Percentiles rank a stretch among this genome's conserved stretches.
These are phyloP conservation scores for Odontomachus brunneus DNA, from an alignment of 1,140 invertebrate species.

Conservation along the genomic window DNA sequence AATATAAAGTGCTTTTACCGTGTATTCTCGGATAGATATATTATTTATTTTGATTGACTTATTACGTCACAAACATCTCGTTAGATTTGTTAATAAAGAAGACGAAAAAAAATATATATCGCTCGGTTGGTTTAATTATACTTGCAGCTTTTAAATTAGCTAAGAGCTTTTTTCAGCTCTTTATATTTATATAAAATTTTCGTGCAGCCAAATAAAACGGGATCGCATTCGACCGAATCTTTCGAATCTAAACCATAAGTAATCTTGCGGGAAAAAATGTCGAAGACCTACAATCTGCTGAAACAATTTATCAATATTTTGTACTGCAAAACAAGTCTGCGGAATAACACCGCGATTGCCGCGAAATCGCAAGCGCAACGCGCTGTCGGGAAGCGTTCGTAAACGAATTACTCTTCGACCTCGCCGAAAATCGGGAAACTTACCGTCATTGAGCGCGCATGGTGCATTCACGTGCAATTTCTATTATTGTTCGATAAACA, in stretches of 20 bases:
- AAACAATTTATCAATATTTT: no score
- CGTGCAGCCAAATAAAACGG: background rate
- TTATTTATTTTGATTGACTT: background rate
- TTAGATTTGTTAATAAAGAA: background rate
- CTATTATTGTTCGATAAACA: constrained; percentile 58
- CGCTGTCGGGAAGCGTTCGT: background rate
- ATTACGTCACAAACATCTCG: background rate
- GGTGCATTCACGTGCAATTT: constrained; percentile 31
- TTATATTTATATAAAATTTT: constrained; percentile 11
- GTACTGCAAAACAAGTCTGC: background rate
- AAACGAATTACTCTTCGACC: background rate
- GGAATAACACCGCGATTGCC: background rate
- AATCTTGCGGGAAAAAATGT: no score
- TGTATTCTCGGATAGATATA: no score
- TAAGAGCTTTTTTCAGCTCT: background rate
- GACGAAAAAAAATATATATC: background rate
- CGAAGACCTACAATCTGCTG: no score
- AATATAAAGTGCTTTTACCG: no score
- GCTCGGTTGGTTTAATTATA: background rate
- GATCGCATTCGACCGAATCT: background rate
- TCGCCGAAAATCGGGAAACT: constrained; percentile 28
- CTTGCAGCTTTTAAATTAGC: background rate
- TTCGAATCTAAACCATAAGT: background rate
- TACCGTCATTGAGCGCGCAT: constrained; percentile 13
- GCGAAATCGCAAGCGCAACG: constrained; percentile 1